phyloP scores from a whole-genome alignment of 2,797 vertebrate species.

The Gadopsis marmoratus region DNA sequence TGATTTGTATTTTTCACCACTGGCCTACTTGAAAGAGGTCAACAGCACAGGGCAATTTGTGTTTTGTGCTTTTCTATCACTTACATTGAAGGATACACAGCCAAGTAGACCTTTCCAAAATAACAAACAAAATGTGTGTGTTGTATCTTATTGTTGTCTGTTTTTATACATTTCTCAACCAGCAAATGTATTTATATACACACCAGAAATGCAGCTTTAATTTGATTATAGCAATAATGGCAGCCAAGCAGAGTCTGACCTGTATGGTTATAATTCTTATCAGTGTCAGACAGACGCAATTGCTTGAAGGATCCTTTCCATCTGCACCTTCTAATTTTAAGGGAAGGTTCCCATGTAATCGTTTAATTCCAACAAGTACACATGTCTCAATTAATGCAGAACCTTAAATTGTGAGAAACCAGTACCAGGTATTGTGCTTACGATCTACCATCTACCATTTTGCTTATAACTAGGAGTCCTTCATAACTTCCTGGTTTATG shows the following conservation, averaged over 20 bases:
- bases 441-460: background rate
- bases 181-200: background rate
- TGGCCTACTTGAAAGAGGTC: conserved; percentile 10
- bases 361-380: background rate
- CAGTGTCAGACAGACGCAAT: conserved; percentile 1
- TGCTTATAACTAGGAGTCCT: background rate
- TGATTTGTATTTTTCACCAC: conserved; percentile 13
- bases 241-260: conserved; percentile 14
- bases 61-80: background rate
- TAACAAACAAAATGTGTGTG: background rate
- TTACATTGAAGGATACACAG: background rate
- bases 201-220: background rate
- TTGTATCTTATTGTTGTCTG: background rate
- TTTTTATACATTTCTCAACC: background rate
- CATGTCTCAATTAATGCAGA: conserved; percentile 10
- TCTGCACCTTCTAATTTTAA: conserved; percentile 16
- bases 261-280: conserved; percentile 9
- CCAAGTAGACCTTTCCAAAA: background rate
- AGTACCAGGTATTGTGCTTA: background rate
- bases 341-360: background rate
- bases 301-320: conserved; percentile 1
- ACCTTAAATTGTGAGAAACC: background rate
- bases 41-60: background rate
- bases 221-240: background rate
- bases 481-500: background rate